Evolutionary conservation across 2,888 invertebrate genomes (phyloP), one percentile per base, ranked within the genome.

Genomic region (Portevinia maculata): DNA sequence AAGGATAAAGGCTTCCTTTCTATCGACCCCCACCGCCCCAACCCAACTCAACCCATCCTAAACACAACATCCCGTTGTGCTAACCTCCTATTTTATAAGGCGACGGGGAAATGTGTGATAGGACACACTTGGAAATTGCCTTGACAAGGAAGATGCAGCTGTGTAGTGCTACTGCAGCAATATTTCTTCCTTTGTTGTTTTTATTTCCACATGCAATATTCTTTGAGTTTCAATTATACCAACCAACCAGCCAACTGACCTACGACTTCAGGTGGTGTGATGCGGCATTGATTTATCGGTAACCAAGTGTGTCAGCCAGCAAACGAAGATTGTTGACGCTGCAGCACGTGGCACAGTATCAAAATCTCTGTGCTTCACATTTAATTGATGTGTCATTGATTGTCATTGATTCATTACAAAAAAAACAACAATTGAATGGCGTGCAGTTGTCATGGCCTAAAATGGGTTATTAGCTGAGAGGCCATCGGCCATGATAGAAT

Each of bases 301-400:
- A 65, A 34, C 37, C 46, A 53, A 74, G 39, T 64, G 15, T 52
- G 62, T 19, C 41, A 57, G 32, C 15, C 13, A 53, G 60, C 69
- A 32, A 28, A 30, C 15, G 7, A 17, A 75, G 81, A 75, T 81
- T 81, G 75, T 75, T 81, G 75, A 75, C 70, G 69, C 59, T 70
- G 64, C 59, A 75, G 75, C 81, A 81, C 81, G 81, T 81, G 81
- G 70, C 59, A 64, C 21, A 39, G 9, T 48, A 28, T 62, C 21
- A 57, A 64, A 19, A 64, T 64, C 48, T 70, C 34, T 1, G 21
- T 37, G 41, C 21, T 57, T 53, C 21, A 32, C 52, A 28, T 64
- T 59, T 59, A 75, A 75, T 75, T 81, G 64, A 70, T 81, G 74
- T 74, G 70, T 53, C 64, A 81, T 75, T 81, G 75, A 70, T 75